phyloP scores from a whole-genome alignment of 35 echinoderm and acorn worm genomes.

The Heliocidaris erythrogramma region DNA sequence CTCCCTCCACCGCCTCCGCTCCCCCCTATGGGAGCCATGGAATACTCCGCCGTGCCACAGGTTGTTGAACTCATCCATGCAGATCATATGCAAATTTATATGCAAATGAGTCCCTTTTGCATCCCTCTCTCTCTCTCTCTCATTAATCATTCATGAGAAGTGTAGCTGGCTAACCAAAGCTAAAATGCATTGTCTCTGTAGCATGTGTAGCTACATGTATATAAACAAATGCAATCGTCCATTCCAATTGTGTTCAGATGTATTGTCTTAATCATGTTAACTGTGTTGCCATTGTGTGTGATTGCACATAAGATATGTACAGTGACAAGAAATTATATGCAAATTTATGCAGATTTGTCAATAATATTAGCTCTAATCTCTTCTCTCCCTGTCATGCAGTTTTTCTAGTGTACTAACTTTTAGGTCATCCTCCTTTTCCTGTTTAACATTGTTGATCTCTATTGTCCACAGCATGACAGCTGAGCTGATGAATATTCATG shows the following conservation, averaged over 20 bases:
- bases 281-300: neutral
- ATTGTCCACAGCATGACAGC: conserved; percentile 19
- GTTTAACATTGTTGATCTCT: neutral
- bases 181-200: too few species aligned
- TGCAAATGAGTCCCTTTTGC: conserved; percentile 36
- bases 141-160: conserved; percentile 18
- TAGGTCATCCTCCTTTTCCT: neutral
- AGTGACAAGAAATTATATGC: neutral
- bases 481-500: conserved; percentile 39
- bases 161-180: conserved; percentile 19
- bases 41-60: conserved; percentile 31
- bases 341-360: neutral
- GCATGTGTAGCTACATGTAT: conserved; percentile 1
- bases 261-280: neutral
- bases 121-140: neutral
- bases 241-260: neutral
- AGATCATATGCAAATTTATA: conserved; percentile 39
- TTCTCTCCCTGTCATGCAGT: neutral
- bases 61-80: conserved; percentile 20
- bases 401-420: neutral
- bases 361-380: neutral
- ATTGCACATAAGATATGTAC: neutral
- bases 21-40: conserved; percentile 30
- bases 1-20: conserved; percentile 56
- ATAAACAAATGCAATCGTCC: neutral